Evolutionary conservation across 2,888 invertebrate genomes (phyloP).

Genomic region (Limnephilus auricula): DNA sequence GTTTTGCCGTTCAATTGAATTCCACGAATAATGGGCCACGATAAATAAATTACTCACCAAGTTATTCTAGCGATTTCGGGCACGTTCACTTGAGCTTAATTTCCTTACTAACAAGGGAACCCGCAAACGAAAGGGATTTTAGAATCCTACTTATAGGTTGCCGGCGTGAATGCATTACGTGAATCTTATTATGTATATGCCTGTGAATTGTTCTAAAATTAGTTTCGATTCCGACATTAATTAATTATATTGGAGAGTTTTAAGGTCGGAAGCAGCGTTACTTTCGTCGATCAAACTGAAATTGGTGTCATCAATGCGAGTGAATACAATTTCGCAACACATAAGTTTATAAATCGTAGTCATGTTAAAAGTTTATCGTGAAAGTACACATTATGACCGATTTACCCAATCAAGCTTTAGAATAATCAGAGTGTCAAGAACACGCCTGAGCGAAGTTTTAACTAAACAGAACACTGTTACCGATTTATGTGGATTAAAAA

Average conservation of each 20-base stretch:
- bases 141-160: not conserved
- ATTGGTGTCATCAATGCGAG: too few species aligned
- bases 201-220: not conserved
- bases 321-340: not conserved
- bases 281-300: not conserved
- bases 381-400: too few species aligned
- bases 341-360: too few species aligned
- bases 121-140: not conserved
- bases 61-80: constrained; percentile 60
- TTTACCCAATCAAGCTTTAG: too few species aligned
- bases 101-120: constrained; percentile 11
- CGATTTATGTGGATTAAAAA: too few species aligned
- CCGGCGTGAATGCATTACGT: not conserved
- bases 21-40: constrained; percentile 59
- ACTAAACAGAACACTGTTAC: too few species aligned
- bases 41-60: constrained; percentile 63
- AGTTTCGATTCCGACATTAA: not conserved
- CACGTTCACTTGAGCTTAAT: not conserved
- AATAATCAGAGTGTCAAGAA: too few species aligned
- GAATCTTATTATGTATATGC: not conserved
- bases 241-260: too few species aligned
- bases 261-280: not conserved
- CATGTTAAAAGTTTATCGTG: too few species aligned
- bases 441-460: too few species aligned
- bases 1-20: constrained; percentile 62